Base-by-base conservation (phyloP, 2,113 vertebrate species). In the Excalfactoria chinensis region DNA sequence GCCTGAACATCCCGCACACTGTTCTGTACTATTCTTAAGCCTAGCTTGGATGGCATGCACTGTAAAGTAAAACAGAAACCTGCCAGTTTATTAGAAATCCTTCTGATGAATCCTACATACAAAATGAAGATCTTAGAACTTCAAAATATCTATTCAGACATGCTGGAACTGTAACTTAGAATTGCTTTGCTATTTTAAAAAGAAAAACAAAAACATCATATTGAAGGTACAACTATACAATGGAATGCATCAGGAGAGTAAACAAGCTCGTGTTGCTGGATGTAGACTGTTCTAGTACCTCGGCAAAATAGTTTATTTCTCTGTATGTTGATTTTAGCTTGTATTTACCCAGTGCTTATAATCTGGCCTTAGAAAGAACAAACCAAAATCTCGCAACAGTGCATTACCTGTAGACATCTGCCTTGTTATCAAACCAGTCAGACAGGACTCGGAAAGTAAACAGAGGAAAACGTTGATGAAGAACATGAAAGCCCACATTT, bases 341-440 rank as follows among this genome's bases (percentile, higher is more conserved):
- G 53, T 12, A 62, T 4, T 8, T 62, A 80, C 19, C 25, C 28
- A 67, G 12, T 16, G 6, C 43, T 70, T 84, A n/a, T 32, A 82
- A 89, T 26, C 3, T 41, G 19, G 66, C 13, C 69, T 90, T 84
- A 86, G 51, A 92, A 95, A 73, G 1, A 87, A 37, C 8, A 53
- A 86, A 72, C 8, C 82, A 48, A 87, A 67, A 35, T 64, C 30
- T 79, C 17, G 48, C 84, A 90, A 59, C 55, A 84, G 86, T 41
- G 15, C 37, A 92, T 81, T 98, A 99, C 99, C 99, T 99, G 98
- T 99, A 98, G 67, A 99, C 96, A 97, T 99, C 97, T 46, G 98
- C 98, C 95, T 97, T 98, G 97, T 99, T 98, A 98, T 99, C 99
- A 91, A 99, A 99, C 99, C 99, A 99, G 97, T 99, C 99, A 8